Conservation (phyloP, 2,888 invertebrate species). For the Magallana nippona region DNA sequence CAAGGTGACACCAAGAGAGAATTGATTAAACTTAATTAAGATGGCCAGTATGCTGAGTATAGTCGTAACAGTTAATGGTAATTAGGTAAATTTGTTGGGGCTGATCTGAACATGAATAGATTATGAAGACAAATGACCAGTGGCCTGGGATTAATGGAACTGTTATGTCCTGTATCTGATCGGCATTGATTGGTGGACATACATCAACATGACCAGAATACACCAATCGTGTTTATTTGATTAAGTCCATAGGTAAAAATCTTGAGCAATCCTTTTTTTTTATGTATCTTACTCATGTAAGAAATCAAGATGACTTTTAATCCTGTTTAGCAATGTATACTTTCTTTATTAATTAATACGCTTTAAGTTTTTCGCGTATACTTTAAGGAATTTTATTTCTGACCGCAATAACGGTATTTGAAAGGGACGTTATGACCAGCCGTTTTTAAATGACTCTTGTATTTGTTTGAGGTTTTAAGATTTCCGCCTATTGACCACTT, state of each 20-base stretch:
- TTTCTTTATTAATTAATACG: constrained; percentile 11
- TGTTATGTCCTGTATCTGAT: constrained; percentile 20
- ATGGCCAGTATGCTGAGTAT: constrained; percentile 5
- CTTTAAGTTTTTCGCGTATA: not conserved
- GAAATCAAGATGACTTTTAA: not conserved
- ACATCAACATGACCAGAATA: constrained; percentile 2
- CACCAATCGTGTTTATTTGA: no score
- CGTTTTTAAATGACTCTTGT: constrained; percentile 11
- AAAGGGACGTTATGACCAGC: not conserved
- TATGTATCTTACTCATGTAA: not conserved
- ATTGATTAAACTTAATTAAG: constrained; percentile 17
- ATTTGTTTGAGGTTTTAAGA: constrained; percentile 3
- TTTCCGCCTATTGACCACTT: constrained; percentile 16
- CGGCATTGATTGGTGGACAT: constrained; percentile 4
- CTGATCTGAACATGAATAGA: constrained; percentile 30
- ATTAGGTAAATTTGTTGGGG: constrained; percentile 28
- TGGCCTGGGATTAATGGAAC: constrained; percentile 5
- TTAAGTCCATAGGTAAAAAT: no score
- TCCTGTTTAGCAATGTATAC: constrained; percentile 11
- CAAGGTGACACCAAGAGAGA: constrained; percentile 17
- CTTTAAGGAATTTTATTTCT: not conserved
- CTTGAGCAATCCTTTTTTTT: no score
- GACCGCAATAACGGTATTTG: not conserved
- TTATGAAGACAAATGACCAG: constrained; percentile 29
- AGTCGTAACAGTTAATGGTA: constrained; percentile 11